A percentile compares a stretch with the other conserved stretches of the same genome.
Evolutionary conservation across 2,888 invertebrate species (phyloP).

Genomic region (Andrena fulva): DNA sequence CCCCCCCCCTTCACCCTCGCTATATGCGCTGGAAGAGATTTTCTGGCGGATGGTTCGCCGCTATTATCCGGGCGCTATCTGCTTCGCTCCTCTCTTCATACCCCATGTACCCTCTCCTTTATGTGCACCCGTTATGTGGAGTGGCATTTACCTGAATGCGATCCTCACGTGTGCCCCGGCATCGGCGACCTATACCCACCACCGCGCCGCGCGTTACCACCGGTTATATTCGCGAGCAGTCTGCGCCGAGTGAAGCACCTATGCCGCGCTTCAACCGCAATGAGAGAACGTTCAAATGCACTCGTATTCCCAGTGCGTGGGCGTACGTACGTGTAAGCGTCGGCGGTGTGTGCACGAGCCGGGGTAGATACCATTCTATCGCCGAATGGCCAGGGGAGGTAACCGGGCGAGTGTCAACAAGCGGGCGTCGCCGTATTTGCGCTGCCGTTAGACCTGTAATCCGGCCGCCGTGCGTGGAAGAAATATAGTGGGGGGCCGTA

Average conservation of each 20-base stretch:
- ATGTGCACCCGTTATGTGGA: slow-evolving; percentile 69
- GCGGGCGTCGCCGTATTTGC: slow-evolving; percentile 31
- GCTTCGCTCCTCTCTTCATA: slow-evolving; percentile 53
- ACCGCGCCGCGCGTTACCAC: slow-evolving; percentile 45
- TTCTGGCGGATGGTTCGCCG: slow-evolving; percentile 77
- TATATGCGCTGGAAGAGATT: slow-evolving; percentile 78
- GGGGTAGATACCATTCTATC: slow-evolving; percentile 30
- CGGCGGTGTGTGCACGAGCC: no score
- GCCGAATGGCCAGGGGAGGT: background rate
- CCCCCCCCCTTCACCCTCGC: slow-evolving; percentile 4
- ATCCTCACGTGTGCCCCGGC: slow-evolving; percentile 59
- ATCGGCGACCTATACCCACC: background rate
- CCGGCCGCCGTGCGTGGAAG: background rate
- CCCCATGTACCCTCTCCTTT: slow-evolving; percentile 65
- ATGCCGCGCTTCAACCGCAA: slow-evolving; percentile 63
- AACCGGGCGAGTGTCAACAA: background rate
- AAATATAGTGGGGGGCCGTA: background rate
- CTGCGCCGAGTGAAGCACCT: slow-evolving; percentile 36
- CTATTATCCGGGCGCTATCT: slow-evolving; percentile 72
- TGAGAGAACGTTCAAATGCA: slow-evolving; percentile 53
- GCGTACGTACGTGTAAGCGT: background rate
- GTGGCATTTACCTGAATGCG: slow-evolving; percentile 75
- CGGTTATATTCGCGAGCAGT: slow-evolving; percentile 51
- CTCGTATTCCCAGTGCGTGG: slow-evolving; percentile 19
- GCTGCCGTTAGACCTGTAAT: slow-evolving; percentile 25